A percentile compares a stretch with the other conserved stretches of the same genome.
Evolutionary conservation across 2,888 invertebrate genomes (phyloP).

Genomic region (Coleophora deauratella): DNA sequence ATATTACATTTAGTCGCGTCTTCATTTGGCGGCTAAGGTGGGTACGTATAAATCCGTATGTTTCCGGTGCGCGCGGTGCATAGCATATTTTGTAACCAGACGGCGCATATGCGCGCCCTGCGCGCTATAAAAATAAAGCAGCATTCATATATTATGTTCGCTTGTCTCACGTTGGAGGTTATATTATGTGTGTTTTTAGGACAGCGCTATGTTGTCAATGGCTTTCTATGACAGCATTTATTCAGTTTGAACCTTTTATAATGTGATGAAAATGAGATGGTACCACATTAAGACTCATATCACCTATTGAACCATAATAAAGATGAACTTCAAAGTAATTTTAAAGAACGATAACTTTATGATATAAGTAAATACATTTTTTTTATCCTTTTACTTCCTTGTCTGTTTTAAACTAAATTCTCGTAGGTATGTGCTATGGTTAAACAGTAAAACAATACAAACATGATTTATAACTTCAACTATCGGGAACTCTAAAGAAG

Average conservation of each 20-base stretch:
- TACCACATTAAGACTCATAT: too few species aligned
- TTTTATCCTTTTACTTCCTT: too few species aligned
- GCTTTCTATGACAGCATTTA: neutral
- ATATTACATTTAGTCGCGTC: constrained; percentile 71
- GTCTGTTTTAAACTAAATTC: too few species aligned
- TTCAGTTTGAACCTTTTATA: neutral
- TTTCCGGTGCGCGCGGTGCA: constrained; percentile 65
- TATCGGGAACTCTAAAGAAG: too few species aligned
- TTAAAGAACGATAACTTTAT: too few species aligned
- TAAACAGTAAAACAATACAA: too few species aligned
- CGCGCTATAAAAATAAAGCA: constrained; percentile 59
- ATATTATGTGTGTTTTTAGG: constrained; percentile 52
- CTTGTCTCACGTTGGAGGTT: constrained; percentile 30
- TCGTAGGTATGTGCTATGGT: too few species aligned
- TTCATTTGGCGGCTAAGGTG: constrained; percentile 71
- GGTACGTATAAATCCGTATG: constrained; percentile 64
- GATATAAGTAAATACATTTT: too few species aligned
- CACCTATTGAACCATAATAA: too few species aligned
- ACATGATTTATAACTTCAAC: too few species aligned
- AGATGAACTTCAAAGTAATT: too few species aligned
- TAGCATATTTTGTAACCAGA: constrained; percentile 65
- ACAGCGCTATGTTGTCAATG: constrained; percentile 14
- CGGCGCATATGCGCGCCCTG: constrained; percentile 49
- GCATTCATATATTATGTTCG: constrained; percentile 56
- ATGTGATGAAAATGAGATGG: too few species aligned